phyloP scores from a whole-genome alignment of 30 jellyfish, hydroid and myxozoan genomes.

The Morbakka virulenta region DNA sequence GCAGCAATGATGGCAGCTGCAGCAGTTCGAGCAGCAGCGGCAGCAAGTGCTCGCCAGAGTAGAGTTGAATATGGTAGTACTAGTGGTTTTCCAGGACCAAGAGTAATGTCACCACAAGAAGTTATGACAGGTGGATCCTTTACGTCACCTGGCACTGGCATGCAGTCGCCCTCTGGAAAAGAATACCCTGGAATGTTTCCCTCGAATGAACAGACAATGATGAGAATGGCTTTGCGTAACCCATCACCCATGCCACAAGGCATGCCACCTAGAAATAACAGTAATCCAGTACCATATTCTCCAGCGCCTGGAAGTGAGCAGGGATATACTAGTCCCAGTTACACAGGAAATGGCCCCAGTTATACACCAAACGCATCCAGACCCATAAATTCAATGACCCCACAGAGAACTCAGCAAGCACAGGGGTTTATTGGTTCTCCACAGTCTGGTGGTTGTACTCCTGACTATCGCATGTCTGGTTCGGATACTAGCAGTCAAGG shows the following conservation, averaged over 20 bases:
- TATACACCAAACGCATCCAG: not conserved
- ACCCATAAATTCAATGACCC: not conserved
- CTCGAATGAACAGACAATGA: conserved; percentile 25
- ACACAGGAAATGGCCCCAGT: not conserved
- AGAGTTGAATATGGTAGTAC: conserved; percentile 62
- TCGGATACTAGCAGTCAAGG: not conserved
- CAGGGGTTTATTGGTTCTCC: not conserved
- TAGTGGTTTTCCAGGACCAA: conserved; percentile 65
- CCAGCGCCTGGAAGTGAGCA: conserved; percentile 3
- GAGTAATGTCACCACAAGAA: conserved; percentile 40
- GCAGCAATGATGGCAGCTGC: conserved; percentile 99
- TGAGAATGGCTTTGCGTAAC: conserved; percentile 36
- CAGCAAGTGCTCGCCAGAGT: conserved; percentile 76
- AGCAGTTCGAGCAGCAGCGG: conserved; percentile 93
- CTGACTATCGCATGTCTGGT: not conserved
- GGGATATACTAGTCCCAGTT: not conserved
- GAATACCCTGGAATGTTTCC: conserved; percentile 71
- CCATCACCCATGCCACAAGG: conserved; percentile 80
- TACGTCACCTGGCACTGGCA: conserved; percentile 57
- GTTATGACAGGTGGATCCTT: conserved; percentile 75
- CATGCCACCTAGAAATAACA: conserved; percentile 71
- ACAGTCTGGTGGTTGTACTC: not conserved
- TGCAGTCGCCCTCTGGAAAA: conserved; percentile 61
- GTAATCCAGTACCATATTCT: conserved; percentile 66
- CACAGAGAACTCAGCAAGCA: not conserved